Evolutionary conservation across 2,797 vertebrate species (phyloP).

Genomic region (Pseudochirops cupreus): DNA sequence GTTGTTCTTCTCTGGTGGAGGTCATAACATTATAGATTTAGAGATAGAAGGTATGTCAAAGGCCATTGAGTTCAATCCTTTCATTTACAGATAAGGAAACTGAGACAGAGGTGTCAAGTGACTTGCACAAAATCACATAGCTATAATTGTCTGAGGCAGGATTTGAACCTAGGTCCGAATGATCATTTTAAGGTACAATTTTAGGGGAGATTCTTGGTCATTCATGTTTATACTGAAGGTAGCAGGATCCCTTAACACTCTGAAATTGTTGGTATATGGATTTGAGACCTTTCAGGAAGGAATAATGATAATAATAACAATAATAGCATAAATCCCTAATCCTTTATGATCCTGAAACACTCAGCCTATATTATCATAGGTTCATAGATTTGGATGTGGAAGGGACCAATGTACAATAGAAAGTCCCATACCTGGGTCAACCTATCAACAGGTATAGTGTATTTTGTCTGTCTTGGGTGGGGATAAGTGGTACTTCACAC

Average conservation of each 20-base stretch:
- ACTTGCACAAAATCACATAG: neutral
- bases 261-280: neutral
- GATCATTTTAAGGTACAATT: neutral
- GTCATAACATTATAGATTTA: no score
- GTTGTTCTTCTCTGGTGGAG: no score
- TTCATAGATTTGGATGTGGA: neutral
- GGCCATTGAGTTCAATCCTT: no score
- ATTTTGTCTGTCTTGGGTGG: neutral
- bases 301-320: neutral
- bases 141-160: neutral
- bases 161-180: neutral
- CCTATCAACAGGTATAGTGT: neutral
- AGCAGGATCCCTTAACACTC: neutral
- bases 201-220: neutral
- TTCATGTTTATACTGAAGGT: no score
- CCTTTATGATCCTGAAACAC: neutral
- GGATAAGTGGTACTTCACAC: neutral
- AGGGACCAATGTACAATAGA: neutral
- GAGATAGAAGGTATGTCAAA: no score
- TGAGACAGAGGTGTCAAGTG: neutral
- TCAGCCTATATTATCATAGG: neutral
- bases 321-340: neutral
- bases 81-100: no score
- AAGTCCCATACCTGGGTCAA: neutral
- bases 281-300: neutral